A percentile compares a stretch with the other conserved stretches of the same genome.
These are phyloP conservation scores for Drepana falcataria DNA, from an alignment of 2,888 invertebrate species.

Conservation along the genomic window DNA sequence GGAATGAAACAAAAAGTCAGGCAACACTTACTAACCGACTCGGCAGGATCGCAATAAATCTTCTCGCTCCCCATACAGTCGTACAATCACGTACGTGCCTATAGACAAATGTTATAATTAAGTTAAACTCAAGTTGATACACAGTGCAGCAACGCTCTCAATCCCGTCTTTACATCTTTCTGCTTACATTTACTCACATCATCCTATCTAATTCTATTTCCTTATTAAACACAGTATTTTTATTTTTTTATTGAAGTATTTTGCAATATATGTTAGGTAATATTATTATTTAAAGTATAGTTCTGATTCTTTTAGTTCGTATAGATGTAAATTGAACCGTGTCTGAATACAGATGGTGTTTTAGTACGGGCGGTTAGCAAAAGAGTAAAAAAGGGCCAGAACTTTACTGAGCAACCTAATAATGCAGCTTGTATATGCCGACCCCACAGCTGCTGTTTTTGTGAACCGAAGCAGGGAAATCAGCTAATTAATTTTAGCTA, in stretches of 20 bases:
- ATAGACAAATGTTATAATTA: slow-evolving; percentile 75
- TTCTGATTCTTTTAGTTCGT: slow-evolving; percentile 20
- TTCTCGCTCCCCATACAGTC: slow-evolving; percentile 49
- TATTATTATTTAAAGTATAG: slow-evolving; percentile 6
- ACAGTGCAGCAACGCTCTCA: slow-evolving; percentile 28
- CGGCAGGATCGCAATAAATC: slow-evolving; percentile 72
- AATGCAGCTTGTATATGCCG: slow-evolving; percentile 59
- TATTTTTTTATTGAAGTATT: background rate
- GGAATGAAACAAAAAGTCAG: slow-evolving; percentile 66
- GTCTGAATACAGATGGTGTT: slow-evolving; percentile 65
- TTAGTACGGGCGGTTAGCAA: slow-evolving; percentile 57
- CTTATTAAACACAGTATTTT: background rate
- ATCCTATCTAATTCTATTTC: background rate
- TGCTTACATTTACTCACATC: slow-evolving; percentile 3
- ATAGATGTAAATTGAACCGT: slow-evolving; percentile 41
- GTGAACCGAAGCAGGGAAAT: slow-evolving; percentile 55
- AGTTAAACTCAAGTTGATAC: slow-evolving; percentile 51
- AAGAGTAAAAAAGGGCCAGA: slow-evolving; percentile 54
- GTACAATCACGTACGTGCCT: slow-evolving; percentile 57
- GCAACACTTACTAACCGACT: slow-evolving; percentile 62
- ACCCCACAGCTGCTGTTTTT: slow-evolving; percentile 70
- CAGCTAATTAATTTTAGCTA: slow-evolving; percentile 65
- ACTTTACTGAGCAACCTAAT: slow-evolving; percentile 62
- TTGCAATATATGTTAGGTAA: background rate
- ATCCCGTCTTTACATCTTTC: slow-evolving; percentile 2